phyloP scores from a whole-genome alignment of 2,113 vertebrate species.

The Thryonomys swinderianus region DNA sequence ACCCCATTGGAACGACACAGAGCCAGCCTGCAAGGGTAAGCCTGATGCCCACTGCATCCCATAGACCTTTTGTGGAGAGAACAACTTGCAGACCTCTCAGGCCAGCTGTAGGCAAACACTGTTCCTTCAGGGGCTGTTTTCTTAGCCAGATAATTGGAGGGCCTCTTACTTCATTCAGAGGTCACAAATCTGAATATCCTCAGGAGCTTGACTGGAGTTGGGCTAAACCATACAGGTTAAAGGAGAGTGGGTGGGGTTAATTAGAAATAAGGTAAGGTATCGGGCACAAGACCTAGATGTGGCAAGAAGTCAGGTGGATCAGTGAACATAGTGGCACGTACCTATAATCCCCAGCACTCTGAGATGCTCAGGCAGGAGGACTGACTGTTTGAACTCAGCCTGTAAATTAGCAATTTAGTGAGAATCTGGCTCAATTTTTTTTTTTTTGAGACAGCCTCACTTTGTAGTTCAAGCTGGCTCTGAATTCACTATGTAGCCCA shows the following conservation, averaged over 20 bases:
- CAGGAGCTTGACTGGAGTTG: background rate
- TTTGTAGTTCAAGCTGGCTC: too few relatives aligned
- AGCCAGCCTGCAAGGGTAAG: slow-evolving; percentile 94
- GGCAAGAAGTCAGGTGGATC: background rate
- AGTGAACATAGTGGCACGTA: background rate
- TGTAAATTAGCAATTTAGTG: background rate
- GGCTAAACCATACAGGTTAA: background rate
- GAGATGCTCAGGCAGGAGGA: background rate
- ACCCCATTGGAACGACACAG: slow-evolving; percentile 95
- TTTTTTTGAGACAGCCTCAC: too few relatives aligned
- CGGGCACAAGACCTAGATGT: background rate
- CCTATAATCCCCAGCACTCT: background rate
- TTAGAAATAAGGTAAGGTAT: background rate
- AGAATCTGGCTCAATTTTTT: background rate
- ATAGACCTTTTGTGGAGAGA: too few relatives aligned
- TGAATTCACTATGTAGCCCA: too few relatives aligned
- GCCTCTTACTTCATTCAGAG: slow-evolving; percentile 6
- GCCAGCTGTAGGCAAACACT: background rate
- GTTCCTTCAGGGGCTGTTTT: background rate
- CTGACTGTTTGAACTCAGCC: background rate
- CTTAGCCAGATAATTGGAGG: background rate
- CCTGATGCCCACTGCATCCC: too few relatives aligned
- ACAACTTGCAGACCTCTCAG: background rate
- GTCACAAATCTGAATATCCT: background rate
- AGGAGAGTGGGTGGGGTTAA: background rate